Conservation (phyloP, 2,888 invertebrate species). For the Electrophaes corylata region DNA sequence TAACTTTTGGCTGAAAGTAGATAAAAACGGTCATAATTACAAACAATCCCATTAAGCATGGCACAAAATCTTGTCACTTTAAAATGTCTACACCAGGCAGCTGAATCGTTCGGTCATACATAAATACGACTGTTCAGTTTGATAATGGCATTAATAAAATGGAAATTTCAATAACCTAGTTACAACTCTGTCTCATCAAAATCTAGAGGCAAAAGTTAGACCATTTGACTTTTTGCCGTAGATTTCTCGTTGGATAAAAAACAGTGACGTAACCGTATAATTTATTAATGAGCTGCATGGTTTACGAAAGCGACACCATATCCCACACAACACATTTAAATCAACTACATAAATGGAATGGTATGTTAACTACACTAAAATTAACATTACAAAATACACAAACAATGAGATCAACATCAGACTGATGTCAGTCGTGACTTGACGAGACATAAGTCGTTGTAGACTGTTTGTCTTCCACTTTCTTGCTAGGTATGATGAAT, state of each 20-base stretch:
- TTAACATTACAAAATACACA: conserved; percentile 39
- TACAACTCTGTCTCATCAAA: no score
- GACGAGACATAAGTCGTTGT: conserved; percentile 22
- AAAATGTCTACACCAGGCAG: no score
- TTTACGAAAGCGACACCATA: conserved; percentile 36
- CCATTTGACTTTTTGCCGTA: background rate
- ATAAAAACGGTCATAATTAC: conserved; percentile 8
- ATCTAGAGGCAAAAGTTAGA: no score
- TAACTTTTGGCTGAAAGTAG: conserved; percentile 26
- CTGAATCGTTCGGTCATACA: no score
- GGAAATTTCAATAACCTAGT: no score
- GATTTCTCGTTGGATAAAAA: background rate
- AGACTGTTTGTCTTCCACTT: conserved; percentile 29
- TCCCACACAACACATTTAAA: conserved; percentile 39
- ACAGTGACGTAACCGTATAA: conserved; percentile 18
- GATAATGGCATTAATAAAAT: background rate
- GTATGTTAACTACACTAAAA: conserved; percentile 35
- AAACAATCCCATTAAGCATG: background rate
- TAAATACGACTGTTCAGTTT: background rate
- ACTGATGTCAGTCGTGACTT: conserved; percentile 30
- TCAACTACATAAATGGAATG: conserved; percentile 32
- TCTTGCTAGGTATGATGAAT: conserved; percentile 30
- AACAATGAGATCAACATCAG: conserved; percentile 34
- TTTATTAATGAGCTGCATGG: conserved; percentile 26
- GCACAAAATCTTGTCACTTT: no score